A percentile compares a stretch with the other conserved stretches of the same genome.
These are phyloP conservation scores for Gortyna flavago DNA, from an alignment of 2,888 invertebrate genomes.

Conservation along the genomic window DNA sequence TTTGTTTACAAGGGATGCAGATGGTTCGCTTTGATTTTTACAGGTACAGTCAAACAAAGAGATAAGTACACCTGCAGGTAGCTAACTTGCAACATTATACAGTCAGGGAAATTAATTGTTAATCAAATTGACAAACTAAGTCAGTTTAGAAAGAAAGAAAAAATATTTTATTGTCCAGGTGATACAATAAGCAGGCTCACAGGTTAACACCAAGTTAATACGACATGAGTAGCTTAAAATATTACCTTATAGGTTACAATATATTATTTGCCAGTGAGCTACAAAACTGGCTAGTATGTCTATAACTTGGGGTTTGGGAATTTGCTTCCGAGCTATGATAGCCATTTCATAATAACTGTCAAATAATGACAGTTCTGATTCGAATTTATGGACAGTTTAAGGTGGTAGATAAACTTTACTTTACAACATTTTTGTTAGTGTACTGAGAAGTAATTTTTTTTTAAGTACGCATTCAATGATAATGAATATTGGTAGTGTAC, in stretches of 20 bases:
- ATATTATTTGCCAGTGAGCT: too few species aligned
- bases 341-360: not conserved
- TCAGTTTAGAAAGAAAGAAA: too few species aligned
- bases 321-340: too few species aligned
- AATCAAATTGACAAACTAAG: not conserved
- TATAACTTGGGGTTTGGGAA: too few species aligned
- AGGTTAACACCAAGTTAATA: too few species aligned
- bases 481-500: not conserved
- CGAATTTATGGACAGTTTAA: not conserved
- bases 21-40: conserved; percentile 20
- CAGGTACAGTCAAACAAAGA: conserved; percentile 6
- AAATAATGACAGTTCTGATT: not conserved
- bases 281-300: too few species aligned
- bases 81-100: not conserved
- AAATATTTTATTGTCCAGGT: too few species aligned
- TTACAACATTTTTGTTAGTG: not conserved
- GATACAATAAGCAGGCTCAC: too few species aligned
- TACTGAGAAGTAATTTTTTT: not conserved
- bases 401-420: not conserved
- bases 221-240: too few species aligned
- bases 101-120: not conserved
- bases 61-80: not conserved
- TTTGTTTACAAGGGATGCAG: conserved; percentile 42
- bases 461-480: not conserved
- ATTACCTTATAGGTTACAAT: too few species aligned